Conservation (phyloP, 2,888 invertebrate genomes). For the Pandemis cinnamomeana region DNA sequence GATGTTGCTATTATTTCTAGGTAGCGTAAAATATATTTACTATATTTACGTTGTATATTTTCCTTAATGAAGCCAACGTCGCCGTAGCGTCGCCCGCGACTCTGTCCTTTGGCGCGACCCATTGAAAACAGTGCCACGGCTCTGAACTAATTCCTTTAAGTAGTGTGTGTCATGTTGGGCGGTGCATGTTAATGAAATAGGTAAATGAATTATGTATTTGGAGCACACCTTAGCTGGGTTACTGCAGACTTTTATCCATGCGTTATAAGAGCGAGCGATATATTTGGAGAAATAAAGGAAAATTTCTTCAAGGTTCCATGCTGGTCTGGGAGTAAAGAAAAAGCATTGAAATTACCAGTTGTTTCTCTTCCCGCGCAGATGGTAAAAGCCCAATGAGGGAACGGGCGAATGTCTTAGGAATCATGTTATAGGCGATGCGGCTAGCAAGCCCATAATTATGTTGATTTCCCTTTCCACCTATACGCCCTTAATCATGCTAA, state of each 20-base stretch:
- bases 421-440: too few relatives aligned
- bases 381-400: too few relatives aligned
- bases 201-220: slow-evolving; percentile 25
- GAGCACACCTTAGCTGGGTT: neutral
- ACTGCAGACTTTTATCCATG: neutral
- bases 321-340: too few relatives aligned
- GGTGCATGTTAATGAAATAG: slow-evolving; percentile 14
- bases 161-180: slow-evolving; percentile 16
- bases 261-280: neutral
- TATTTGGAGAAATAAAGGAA: too few relatives aligned
- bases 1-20: neutral
- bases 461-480: too few relatives aligned
- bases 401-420: too few relatives aligned
- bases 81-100: neutral
- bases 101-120: slow-evolving; percentile 12
- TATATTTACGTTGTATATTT: neutral
- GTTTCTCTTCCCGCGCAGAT: too few relatives aligned
- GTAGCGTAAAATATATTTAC: neutral
- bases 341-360: too few relatives aligned
- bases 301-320: too few relatives aligned
- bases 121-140: slow-evolving; percentile 9
- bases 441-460: too few relatives aligned
- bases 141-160: slow-evolving; percentile 18
- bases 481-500: too few relatives aligned
- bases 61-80: neutral